phyloP scores from a whole-genome alignment of 2,888 invertebrate genomes.

The Nycteola revayana region DNA sequence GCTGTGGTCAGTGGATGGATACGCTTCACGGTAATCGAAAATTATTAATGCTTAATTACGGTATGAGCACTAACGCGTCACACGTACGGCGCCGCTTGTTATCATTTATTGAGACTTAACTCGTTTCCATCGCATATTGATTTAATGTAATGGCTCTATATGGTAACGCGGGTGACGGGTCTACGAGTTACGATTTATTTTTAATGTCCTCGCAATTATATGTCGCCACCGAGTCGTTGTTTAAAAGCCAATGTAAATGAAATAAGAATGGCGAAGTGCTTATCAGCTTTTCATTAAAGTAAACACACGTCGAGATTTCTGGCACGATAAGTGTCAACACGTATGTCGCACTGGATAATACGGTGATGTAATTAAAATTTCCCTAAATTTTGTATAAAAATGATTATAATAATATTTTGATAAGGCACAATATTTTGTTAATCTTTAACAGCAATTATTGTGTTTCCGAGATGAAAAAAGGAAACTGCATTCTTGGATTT shows the following conservation, averaged over 20 bases:
- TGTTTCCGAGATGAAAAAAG: too few species aligned
- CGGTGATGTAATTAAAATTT: slow-evolving; percentile 9
- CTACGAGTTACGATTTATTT: slow-evolving; percentile 11
- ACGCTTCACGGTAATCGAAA: slow-evolving; percentile 65
- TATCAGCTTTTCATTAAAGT: slow-evolving; percentile 42
- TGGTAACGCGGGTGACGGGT: slow-evolving; percentile 16
- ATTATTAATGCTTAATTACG: slow-evolving; percentile 66
- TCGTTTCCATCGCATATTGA: slow-evolving; percentile 27
- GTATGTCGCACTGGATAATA: slow-evolving; percentile 12
- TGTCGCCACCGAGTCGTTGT: slow-evolving; percentile 35
- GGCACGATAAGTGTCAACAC: slow-evolving; percentile 28
- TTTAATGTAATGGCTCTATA: slow-evolving; percentile 24
- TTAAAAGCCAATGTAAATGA: slow-evolving; percentile 41
- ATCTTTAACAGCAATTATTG: too few species aligned
- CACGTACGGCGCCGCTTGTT: slow-evolving; percentile 29
- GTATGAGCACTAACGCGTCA: slow-evolving; percentile 38
- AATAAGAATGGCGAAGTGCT: slow-evolving; percentile 37
- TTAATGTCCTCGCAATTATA: slow-evolving; percentile 23
- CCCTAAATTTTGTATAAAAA: too few species aligned
- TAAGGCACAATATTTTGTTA: too few species aligned
- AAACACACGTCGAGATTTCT: slow-evolving; percentile 38
- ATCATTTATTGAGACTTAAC: slow-evolving; percentile 32
- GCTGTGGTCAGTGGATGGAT: slow-evolving; percentile 44
- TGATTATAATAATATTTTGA: too few species aligned
- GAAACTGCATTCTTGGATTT: too few species aligned